Evolutionary conservation across 2,113 vertebrate species (phyloP).

Genomic region (Rafetus swinhoei): DNA sequence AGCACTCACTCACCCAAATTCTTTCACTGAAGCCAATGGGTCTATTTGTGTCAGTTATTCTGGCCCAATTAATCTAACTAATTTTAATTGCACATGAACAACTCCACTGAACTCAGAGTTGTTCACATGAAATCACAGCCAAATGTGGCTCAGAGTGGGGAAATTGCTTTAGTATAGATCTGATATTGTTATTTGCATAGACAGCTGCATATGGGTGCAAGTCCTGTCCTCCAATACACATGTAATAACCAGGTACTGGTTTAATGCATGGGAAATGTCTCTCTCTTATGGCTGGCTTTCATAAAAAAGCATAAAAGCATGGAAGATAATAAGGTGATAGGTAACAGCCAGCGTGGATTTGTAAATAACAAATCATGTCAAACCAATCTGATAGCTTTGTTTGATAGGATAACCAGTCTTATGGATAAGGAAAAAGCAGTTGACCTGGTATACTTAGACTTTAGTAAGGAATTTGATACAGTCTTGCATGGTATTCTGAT

Average conservation of each 20-base stretch:
- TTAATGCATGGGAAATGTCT: background rate
- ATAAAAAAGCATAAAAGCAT: background rate
- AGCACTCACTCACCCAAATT: background rate
- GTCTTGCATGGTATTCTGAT: too few species aligned
- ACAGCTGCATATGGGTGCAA: background rate
- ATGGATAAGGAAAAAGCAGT: too few species aligned
- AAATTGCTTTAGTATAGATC: background rate
- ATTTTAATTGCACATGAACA: background rate
- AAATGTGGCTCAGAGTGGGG: background rate
- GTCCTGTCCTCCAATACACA: background rate
- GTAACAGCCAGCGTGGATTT: too few species aligned
- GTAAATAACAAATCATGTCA: too few species aligned
- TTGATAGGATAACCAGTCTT: too few species aligned
- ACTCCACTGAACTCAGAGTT: background rate
- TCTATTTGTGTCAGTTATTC: background rate
- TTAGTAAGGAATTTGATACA: too few species aligned
- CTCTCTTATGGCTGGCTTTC: background rate
- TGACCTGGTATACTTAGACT: too few species aligned
- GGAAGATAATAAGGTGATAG: too few species aligned
- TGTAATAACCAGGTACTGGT: background rate
- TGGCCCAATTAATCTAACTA: background rate
- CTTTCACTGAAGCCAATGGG: background rate
- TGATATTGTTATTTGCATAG: background rate
- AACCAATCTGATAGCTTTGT: too few species aligned
- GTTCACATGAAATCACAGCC: fast-evolving